A percentile compares a stretch with the other conserved stretches of the same genome.
Evolutionary conservation across 2,888 invertebrate genomes (phyloP).

Genomic region (Calameuta pallipes): DNA sequence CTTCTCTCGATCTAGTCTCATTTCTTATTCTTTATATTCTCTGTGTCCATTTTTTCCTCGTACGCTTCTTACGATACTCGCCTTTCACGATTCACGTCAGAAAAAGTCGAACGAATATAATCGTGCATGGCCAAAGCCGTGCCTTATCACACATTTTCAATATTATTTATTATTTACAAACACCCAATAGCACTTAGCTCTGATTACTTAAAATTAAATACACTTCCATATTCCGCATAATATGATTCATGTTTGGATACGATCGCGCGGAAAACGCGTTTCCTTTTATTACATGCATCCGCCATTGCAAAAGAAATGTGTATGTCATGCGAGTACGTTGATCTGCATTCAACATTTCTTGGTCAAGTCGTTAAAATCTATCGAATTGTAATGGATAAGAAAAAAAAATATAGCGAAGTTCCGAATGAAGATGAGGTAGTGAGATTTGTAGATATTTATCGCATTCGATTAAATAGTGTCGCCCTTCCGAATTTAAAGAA

Average conservation of each 20-base stretch:
- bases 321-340: neutral
- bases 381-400: neutral
- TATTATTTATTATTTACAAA: slow-evolving; percentile 48
- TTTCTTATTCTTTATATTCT: neutral
- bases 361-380: neutral
- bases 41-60: neutral
- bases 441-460: neutral
- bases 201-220: slow-evolving; percentile 17
- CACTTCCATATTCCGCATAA: neutral
- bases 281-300: neutral
- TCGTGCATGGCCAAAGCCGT: slow-evolving; percentile 62
- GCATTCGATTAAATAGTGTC: neutral
- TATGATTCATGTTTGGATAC: neutral
- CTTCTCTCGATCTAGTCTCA: neutral
- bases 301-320: neutral
- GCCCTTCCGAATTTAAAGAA: neutral
- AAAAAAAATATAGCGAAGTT: neutral
- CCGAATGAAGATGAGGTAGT: neutral
- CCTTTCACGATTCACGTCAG: slow-evolving; percentile 46
- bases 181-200: slow-evolving; percentile 35
- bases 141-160: slow-evolving; percentile 60
- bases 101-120: slow-evolving; percentile 54
- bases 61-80: neutral
- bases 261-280: neutral
- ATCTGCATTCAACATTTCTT: neutral